Evolutionary conservation across 2,797 vertebrate species (phyloP).

Genomic region (Spinibarbus caldwelli): DNA sequence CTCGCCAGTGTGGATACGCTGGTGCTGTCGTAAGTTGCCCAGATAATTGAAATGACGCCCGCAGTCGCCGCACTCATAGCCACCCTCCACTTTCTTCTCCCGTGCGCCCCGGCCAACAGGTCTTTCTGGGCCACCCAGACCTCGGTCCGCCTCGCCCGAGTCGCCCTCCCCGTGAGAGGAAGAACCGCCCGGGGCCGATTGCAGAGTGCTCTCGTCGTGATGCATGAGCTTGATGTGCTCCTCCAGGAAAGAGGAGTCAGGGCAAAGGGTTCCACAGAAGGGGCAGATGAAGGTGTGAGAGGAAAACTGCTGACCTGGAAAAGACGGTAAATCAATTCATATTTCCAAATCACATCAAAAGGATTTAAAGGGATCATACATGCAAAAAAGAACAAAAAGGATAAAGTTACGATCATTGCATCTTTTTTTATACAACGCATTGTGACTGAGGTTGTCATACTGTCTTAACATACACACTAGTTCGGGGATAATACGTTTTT

Average conservation of each 20-base stretch:
- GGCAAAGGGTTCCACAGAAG: constrained; percentile 82
- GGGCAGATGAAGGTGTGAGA: constrained; percentile 80
- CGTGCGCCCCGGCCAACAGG: constrained; percentile 41
- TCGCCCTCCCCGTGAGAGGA: constrained; percentile 54
- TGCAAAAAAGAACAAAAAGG: neutral
- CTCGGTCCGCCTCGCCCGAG: constrained; percentile 44
- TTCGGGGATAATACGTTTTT: neutral
- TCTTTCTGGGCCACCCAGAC: constrained; percentile 14
- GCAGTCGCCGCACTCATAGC: constrained; percentile 80
- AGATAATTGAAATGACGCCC: constrained; percentile 84
- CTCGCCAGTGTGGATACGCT: constrained; percentile 83
- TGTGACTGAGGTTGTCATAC: neutral
- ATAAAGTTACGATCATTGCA: neutral
- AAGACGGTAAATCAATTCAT: neutral
- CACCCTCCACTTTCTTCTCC: constrained; percentile 77
- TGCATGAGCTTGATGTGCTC: constrained; percentile 81
- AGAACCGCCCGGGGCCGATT: constrained; percentile 63
- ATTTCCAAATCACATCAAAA: neutral
- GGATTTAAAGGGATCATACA: too few species aligned
- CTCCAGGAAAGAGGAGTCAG: constrained; percentile 77
- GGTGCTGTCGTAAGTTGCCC: constrained; percentile 82
- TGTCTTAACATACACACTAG: neutral
- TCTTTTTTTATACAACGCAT: neutral
- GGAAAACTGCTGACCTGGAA: constrained; percentile 73
- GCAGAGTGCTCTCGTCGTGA: constrained; percentile 65